Base-by-base conservation (phyloP, 2,113 vertebrate species). In the Semnornis frantzii region DNA sequence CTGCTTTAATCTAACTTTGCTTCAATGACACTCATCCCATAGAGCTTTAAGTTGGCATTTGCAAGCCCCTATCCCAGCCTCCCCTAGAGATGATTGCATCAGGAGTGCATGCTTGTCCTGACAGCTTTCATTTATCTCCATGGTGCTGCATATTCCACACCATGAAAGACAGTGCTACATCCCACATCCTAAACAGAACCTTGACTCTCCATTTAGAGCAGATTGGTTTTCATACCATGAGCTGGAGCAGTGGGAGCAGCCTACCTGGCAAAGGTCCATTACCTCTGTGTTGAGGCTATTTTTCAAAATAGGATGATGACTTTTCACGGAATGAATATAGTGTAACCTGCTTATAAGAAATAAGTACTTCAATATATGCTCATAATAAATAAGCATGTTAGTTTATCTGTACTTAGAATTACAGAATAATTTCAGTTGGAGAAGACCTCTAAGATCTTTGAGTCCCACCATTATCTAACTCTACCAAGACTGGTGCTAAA, bases 81-180 rank as follows among this genome's bases (percentile, higher is more conserved):
- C 10, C n/a, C 6, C 33, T 16, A 17, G 20, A n/a, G 60, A 60
- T 34, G 69, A 19, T 46, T 52, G 70, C 6, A 50, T 12, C 54
- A 13, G 20, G 55, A 31, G 48, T 74, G 58, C 75, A 52, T 8
- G 18, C 10, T 24, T 3, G 2, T 24, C 63, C 68, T 39, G 68
- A 39, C 21, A 73, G 28, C 33, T 63, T 68, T 58, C 54, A 3
- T 8, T 0, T 4, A 20, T 20, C 63, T 57, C 75, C 1, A 0
- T 31, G 46, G 39, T 33, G 68, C 46, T 42, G 42, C 11, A 5
- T 23, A 46, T 66, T 50, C 82, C 0, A 0, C 64, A 82, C 50
- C 50, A 52, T 12, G 23, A 24, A 52, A 52, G 50, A 52, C 50
- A 52, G 48, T 50, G 48, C 48, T 50, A 23, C 48, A 52, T 25